Conservation (phyloP, 1,140 invertebrate genomes). For the Drosophila hydei region DNA sequence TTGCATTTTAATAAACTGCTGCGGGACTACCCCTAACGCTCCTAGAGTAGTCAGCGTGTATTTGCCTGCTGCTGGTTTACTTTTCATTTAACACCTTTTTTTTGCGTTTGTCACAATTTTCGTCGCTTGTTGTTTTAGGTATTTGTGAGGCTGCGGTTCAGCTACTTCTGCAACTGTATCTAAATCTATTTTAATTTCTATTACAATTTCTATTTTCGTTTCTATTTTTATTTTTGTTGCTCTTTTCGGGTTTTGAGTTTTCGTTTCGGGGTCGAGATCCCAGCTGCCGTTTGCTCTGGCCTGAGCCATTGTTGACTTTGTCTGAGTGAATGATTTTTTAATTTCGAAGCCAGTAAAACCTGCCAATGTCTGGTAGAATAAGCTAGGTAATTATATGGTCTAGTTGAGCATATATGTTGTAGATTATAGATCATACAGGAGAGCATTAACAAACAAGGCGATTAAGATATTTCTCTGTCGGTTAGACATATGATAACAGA, state of each 20-base stretch:
- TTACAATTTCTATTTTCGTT: conserved; percentile 21
- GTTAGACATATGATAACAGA: no score
- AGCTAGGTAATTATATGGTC: not conserved
- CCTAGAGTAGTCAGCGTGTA: no score
- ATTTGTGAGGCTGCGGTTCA: conserved; percentile 25
- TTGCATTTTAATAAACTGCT: conserved; percentile 78
- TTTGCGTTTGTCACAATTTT: conserved; percentile 51
- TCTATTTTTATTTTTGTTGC: conserved; percentile 15
- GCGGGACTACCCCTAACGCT: not conserved
- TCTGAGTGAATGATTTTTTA: conserved; percentile 28
- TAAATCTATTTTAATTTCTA: conserved; percentile 28
- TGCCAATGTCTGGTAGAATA: not conserved
- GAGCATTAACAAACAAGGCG: no score
- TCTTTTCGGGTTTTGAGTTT: not conserved
- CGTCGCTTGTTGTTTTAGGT: conserved; percentile 73
- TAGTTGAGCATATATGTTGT: not conserved
- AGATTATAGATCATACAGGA: no score
- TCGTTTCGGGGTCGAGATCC: not conserved
- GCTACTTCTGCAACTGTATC: conserved; percentile 29
- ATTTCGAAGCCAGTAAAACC: not conserved
- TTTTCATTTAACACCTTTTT: conserved; percentile 75
- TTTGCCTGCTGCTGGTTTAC: conserved; percentile 44
- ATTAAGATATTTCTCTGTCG: no score
- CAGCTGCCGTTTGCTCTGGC: conserved; percentile 56
- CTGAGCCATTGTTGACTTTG: conserved; percentile 64